Conservation (phyloP, 2,113 vertebrate species). For the Oreotrochilus melanogaster region DNA sequence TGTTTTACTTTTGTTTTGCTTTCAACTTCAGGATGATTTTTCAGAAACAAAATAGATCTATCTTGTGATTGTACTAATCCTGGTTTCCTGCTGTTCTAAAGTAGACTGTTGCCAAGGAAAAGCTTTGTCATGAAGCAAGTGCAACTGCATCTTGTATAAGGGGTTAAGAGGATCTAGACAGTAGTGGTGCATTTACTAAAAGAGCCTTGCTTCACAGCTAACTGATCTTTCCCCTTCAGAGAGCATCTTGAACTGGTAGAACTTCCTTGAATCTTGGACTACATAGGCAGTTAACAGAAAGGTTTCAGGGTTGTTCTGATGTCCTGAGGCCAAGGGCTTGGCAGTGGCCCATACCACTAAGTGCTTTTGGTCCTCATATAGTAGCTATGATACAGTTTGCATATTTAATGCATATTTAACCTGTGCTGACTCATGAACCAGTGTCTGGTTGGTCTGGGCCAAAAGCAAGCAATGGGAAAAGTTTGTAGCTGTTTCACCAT, state of each 20-base stretch:
- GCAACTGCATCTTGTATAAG: background rate
- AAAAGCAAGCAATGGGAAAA: accelerated
- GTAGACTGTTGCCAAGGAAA: background rate
- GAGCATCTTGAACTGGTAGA: background rate
- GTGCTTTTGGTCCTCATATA: background rate
- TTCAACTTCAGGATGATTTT: background rate
- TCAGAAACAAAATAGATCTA: background rate
- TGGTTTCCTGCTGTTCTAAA: slow-evolving; percentile 19
- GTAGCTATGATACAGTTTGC: background rate
- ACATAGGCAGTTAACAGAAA: background rate
- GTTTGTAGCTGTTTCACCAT: background rate
- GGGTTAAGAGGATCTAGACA: background rate
- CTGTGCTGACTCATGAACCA: background rate
- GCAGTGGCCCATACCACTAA: background rate
- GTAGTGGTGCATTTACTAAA: background rate
- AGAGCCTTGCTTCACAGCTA: background rate
- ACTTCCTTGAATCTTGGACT: background rate
- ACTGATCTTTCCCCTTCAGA: background rate
- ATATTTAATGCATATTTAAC: background rate
- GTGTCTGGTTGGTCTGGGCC: background rate
- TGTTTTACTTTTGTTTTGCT: background rate
- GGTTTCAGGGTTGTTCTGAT: background rate
- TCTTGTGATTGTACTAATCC: background rate
- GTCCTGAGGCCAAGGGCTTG: background rate
- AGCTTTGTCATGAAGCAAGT: background rate